Evolutionary conservation across 2,888 invertebrate genomes (phyloP), one percentile per base, ranked within the genome.

Genomic region (Sipha maydis): DNA sequence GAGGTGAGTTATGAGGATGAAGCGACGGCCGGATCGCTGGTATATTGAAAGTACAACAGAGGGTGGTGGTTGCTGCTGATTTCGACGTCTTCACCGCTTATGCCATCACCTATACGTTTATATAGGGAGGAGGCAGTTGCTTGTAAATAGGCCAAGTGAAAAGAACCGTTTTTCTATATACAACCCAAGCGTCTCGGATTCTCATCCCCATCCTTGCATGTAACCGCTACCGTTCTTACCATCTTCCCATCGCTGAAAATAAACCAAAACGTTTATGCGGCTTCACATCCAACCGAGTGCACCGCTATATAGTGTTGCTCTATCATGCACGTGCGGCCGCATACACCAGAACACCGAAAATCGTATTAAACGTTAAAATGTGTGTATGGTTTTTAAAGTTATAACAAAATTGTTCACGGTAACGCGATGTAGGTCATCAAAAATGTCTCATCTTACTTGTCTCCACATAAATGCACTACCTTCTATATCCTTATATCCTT

Each of bases 121-220:
- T 41, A 41, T 41, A 8, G 9, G 41, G 9, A 8, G 34, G 4
- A 34, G 34, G 34, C 34, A 34, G 34, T 34, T 4, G 61, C 25
- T 61, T 25, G 41, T 28, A 67, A 79, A 79, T 41, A 67, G 80
- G 80, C 80, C 80, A 67, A 80, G 67, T 41, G 82, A 69, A 82
- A 69, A 21, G 28, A 69, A 82, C 48, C 82, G 69, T 54, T 28
- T 17, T 31, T 28, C 5, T 61, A 7, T 25, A 25, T 61, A 61
- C 34, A 0, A 69, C 41, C 82, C 41, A 19, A 28, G 61, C 84
- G 84, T 19, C 61, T 25, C 80, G 56, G 31, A 38, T 73, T 41
- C n/a, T 41, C 77, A 41, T 75, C 38, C 25, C 76, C 14, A 14
- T 11, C 14, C 48, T 48, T 48, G 14, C 48, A 14, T 11, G 3